A percentile compares a stretch with the other conserved stretches of the same genome.
These are phyloP conservation scores for Trisateles emortualis DNA, from an alignment of 2,888 invertebrate genomes.

Conservation along the genomic window DNA sequence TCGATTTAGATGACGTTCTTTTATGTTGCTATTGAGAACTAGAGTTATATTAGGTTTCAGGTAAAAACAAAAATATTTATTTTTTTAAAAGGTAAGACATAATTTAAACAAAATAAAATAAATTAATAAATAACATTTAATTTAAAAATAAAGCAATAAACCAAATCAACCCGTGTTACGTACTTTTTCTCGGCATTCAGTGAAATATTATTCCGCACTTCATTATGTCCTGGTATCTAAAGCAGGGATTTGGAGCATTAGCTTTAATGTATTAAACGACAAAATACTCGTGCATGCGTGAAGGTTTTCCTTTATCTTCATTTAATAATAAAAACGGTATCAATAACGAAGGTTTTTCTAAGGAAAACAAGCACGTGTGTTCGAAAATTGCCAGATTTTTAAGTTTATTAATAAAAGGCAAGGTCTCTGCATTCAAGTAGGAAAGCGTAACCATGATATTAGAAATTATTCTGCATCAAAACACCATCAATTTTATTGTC, in stretches of 20 bases:
- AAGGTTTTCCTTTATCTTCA: neutral
- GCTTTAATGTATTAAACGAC: constrained; percentile 46
- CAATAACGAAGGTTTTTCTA: neutral
- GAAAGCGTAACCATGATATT: constrained; percentile 72
- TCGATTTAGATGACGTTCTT: constrained; percentile 48
- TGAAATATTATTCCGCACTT: constrained; percentile 32
- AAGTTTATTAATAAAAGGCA: constrained; percentile 18
- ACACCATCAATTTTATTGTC: constrained; percentile 65
- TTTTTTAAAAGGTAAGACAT: neutral
- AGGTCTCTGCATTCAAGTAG: constrained; percentile 52
- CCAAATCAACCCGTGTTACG: neutral
- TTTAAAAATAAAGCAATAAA: neutral
- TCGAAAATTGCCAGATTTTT: constrained; percentile 12
- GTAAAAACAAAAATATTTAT: neutral
- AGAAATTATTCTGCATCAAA: constrained; percentile 68
- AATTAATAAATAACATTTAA: neutral
- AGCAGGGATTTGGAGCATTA: constrained; percentile 45
- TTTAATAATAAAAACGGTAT: neutral
- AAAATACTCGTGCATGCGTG: constrained; percentile 22
- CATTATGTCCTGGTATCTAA: constrained; percentile 24
- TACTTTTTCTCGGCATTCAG: constrained; percentile 24
- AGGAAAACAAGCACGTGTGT: neutral
- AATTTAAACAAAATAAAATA: neutral
- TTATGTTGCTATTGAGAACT: constrained; percentile 39
- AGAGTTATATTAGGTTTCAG: constrained; percentile 21